phyloP scores from a whole-genome alignment of 2,888 invertebrate species.

The Myathropa florea region DNA sequence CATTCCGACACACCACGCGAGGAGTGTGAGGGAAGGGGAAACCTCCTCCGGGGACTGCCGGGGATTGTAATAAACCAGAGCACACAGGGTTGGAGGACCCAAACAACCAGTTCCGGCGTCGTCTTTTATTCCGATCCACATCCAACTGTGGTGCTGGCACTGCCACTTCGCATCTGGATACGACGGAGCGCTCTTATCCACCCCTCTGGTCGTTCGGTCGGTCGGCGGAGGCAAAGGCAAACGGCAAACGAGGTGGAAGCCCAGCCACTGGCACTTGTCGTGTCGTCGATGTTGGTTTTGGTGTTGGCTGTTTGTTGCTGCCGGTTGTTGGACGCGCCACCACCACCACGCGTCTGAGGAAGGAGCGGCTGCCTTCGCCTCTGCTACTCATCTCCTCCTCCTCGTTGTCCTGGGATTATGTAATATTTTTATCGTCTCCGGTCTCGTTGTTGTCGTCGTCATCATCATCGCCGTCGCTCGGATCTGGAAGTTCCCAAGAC shows the following conservation, averaged over 20 bases:
- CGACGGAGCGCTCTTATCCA: constrained; percentile 48
- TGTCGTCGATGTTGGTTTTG: constrained; percentile 10
- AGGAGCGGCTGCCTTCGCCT: constrained; percentile 33
- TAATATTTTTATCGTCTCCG: constrained; percentile 61
- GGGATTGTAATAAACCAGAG: constrained; percentile 60
- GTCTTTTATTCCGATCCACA: constrained; percentile 60
- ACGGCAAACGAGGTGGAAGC: constrained; percentile 8
- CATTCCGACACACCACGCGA: constrained; percentile 20
- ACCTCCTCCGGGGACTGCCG: constrained; percentile 38
- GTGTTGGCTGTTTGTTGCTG: constrained; percentile 13
- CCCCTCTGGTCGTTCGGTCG: constrained; percentile 20
- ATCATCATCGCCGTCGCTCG: constrained; percentile 57
- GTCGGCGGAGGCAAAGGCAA: neutral
- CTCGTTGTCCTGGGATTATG: constrained; percentile 54
- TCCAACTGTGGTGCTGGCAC: constrained; percentile 47
- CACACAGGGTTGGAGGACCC: constrained; percentile 35
- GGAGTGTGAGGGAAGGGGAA: neutral
- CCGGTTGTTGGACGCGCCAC: constrained; percentile 32
- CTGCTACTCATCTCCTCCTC: constrained; percentile 60
- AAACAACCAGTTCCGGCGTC: constrained; percentile 57
- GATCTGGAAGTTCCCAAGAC: constrained; percentile 59
- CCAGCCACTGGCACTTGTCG: constrained; percentile 37
- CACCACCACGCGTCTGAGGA: constrained; percentile 25
- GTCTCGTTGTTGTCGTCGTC: constrained; percentile 52
- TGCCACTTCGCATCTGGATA: constrained; percentile 57